phyloP scores from a whole-genome alignment of 2,113 vertebrate genomes.

The Phyllostomus discolor region DNA sequence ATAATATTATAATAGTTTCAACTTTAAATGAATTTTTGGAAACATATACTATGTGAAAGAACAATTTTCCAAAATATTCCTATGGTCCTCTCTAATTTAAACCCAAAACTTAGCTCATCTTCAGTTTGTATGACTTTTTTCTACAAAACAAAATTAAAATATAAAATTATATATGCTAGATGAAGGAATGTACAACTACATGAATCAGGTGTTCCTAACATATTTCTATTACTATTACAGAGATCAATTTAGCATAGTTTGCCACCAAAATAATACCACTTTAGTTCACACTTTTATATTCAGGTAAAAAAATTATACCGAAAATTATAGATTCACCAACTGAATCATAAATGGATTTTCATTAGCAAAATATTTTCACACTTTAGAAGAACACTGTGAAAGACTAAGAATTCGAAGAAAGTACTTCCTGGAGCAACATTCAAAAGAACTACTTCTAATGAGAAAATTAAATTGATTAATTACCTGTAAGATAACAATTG shows the following conservation, averaged over 20 bases:
- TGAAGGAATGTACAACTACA: background rate
- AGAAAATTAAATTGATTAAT: conserved; percentile 27
- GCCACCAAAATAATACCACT: background rate
- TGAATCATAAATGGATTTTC: background rate
- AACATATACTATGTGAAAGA: background rate
- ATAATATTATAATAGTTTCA: background rate
- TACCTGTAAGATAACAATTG: conserved; percentile 98
- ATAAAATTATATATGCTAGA: background rate
- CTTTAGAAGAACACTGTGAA: background rate
- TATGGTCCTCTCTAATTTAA: background rate
- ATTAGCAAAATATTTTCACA: background rate
- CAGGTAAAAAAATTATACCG: background rate
- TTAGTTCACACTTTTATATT: background rate
- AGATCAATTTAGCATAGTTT: conserved; percentile 11
- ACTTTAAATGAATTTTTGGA: background rate
- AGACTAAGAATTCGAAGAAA: background rate
- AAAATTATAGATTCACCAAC: background rate
- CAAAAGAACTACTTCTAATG: background rate
- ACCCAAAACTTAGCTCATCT: background rate
- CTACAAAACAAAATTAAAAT: background rate
- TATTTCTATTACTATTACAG: background rate
- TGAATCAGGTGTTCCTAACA: background rate
- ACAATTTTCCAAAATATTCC: background rate
- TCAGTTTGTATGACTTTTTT: background rate
- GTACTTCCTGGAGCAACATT: background rate